Evolutionary conservation across 2,888 invertebrate genomes (phyloP).

Genomic region (Lepidonotus clava): DNA sequence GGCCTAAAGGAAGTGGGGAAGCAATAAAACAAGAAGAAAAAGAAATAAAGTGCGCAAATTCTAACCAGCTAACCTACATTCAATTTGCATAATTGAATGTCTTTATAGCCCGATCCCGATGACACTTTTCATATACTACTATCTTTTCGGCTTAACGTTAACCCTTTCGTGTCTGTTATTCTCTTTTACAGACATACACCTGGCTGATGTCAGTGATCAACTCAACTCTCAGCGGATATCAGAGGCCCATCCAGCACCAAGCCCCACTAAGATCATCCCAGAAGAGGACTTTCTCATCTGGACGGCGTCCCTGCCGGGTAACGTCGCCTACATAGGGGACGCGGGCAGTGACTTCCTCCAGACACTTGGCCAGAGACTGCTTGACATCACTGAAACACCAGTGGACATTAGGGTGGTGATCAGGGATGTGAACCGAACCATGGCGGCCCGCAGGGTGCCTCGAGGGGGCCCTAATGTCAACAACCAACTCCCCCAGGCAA

Average conservation of each 20-base stretch:
- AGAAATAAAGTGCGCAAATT: too few relatives aligned
- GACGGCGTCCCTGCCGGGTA: background rate
- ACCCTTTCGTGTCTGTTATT: too few relatives aligned
- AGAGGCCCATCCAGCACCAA: background rate
- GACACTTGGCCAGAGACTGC: background rate
- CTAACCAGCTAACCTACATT: too few relatives aligned
- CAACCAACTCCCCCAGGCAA: background rate
- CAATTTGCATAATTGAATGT: too few relatives aligned
- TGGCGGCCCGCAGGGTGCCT: background rate
- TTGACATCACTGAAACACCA: background rate
- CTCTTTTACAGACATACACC: too few relatives aligned
- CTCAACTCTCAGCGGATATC: too few relatives aligned
- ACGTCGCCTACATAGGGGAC: background rate
- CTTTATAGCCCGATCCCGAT: too few relatives aligned
- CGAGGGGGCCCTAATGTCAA: background rate
- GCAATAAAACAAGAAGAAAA: too few relatives aligned
- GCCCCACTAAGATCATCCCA: background rate
- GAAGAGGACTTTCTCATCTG: background rate
- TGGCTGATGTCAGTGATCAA: too few relatives aligned
- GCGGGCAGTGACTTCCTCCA: background rate
- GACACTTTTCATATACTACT: too few relatives aligned
- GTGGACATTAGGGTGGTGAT: background rate
- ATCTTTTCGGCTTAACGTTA: too few relatives aligned
- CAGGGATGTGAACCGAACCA: background rate
- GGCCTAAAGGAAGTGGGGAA: too few relatives aligned